Evolutionary conservation across 1,140 invertebrate species (phyloP), one percentile per base, ranked within the genome.

Genomic region (Drosophila varians): DNA sequence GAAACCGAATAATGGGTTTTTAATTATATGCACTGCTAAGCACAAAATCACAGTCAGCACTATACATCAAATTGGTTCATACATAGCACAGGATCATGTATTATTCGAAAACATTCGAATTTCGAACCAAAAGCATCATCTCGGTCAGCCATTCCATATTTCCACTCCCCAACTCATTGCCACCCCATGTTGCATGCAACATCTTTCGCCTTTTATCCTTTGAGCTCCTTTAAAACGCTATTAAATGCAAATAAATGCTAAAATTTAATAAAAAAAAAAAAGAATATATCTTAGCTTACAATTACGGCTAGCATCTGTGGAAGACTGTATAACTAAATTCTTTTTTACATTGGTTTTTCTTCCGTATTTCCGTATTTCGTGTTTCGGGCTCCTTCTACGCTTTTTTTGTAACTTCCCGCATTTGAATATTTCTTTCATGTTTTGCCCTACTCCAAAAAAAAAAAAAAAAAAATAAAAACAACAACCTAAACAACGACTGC

Each of bases 231-330:
- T 49, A 61, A 57, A 45, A 62, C 19, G 45, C 72, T 69, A 64
- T 68, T 74, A 71, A 86, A 82, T 86, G 82, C 77, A 87, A 87
- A 87, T 87, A 86, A 74, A 86, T 86, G 82, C 76, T 68, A 57
- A 82, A 66, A 82, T 87, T 86, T 82, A 86, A 86, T 87, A 82
- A 87, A 38, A 11, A 7, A 11, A 28, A 84, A 87, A 87, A 11
- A 7, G 2, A 28, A 84, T 82, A 87, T 80, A 73, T 65, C 68
- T 40, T 69, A 43, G 80, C 69, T 78, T 86, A 73, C 65, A 64
- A 64, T 84, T 78, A 74, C 55, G 55, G 14, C n/a, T 40, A 16
- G 31, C 69, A 62, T 66, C 60, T 53, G 46, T 66, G 60, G 7
- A 34, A 65, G 52, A 52, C 42, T 71, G 21, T 56, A 68, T 57